Percentiles rank a stretch among this genome's conserved stretches.
phyloP scores from a whole-genome alignment of 2,797 vertebrate species.

The Pipistrellus kuhlii region DNA sequence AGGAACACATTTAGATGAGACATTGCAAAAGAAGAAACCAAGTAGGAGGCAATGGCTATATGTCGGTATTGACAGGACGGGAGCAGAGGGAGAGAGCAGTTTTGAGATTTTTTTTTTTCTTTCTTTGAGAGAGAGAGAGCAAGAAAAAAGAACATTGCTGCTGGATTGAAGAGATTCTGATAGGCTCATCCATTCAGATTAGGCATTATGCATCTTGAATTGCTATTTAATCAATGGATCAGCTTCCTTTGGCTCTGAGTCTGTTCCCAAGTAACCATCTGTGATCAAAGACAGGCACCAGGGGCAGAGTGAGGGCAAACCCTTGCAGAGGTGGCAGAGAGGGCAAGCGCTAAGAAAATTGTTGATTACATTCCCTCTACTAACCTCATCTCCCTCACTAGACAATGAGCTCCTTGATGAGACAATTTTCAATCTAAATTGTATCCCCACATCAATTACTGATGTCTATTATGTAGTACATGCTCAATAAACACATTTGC shows the following conservation, averaged over 20 bases:
- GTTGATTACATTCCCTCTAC: neutral
- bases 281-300: neutral
- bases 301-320: neutral
- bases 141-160: neutral
- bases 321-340: too few species aligned
- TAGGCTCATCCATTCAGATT: neutral
- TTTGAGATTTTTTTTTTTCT: neutral
- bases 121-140: too few species aligned
- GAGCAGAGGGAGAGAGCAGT: neutral
- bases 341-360: neutral
- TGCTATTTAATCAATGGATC: neutral
- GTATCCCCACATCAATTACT: neutral
- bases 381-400: neutral
- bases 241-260: neutral
- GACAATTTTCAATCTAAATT: neutral
- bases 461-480: neutral
- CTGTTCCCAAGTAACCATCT: neutral
- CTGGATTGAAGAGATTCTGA: neutral
- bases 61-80: neutral
- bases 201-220: neutral
- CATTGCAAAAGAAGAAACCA: neutral
- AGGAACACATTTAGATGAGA: neutral
- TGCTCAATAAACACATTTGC: slow-evolving; percentile 50
- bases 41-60: neutral
- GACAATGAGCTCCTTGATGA: neutral